A percentile compares a stretch with the other conserved stretches of the same genome.
phyloP scores from a whole-genome alignment of 2,113 vertebrate species.

The Gambusia holbrooki region DNA sequence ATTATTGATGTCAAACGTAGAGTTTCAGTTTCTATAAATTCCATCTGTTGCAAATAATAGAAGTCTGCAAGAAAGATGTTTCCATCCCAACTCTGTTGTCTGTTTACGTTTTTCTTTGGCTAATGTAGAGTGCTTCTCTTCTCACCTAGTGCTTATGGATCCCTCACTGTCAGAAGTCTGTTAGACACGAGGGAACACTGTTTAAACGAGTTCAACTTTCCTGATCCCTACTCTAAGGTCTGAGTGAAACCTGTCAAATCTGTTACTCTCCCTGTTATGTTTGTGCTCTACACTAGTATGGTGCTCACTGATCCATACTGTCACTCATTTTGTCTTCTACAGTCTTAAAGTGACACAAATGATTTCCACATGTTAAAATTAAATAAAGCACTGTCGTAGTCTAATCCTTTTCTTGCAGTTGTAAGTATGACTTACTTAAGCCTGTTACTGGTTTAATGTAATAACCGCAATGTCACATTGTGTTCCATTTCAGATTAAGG shows the following conservation, averaged over 20 bases:
- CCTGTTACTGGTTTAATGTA: neutral
- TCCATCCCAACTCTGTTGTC: slow-evolving; percentile 14
- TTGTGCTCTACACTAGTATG: slow-evolving; percentile 6
- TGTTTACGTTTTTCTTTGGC: slow-evolving; percentile 39
- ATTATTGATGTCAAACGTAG: too few species aligned
- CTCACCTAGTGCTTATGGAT: slow-evolving; percentile 91
- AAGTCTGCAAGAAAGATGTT: neutral
- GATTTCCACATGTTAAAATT: neutral
- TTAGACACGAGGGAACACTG: slow-evolving; percentile 98
- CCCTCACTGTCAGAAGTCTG: slow-evolving; percentile 96
- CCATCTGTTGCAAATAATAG: neutral
- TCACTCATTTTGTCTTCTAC: neutral
- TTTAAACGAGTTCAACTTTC: slow-evolving; percentile 98
- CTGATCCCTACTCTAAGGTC: slow-evolving; percentile 97
- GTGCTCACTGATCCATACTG: neutral
- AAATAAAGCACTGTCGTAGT: neutral
- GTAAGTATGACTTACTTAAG: neutral
- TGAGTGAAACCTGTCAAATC: slow-evolving; percentile 61
- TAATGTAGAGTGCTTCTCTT: slow-evolving; percentile 68
- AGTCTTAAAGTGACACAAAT: neutral
- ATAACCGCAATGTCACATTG: neutral
- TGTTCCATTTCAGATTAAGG: slow-evolving; percentile 86
- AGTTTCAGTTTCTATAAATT: neutral
- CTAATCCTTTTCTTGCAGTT: neutral
- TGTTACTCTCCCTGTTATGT: slow-evolving; percentile 25